Conservation (phyloP, 2,888 invertebrate genomes). For the Cheilosia soror region DNA sequence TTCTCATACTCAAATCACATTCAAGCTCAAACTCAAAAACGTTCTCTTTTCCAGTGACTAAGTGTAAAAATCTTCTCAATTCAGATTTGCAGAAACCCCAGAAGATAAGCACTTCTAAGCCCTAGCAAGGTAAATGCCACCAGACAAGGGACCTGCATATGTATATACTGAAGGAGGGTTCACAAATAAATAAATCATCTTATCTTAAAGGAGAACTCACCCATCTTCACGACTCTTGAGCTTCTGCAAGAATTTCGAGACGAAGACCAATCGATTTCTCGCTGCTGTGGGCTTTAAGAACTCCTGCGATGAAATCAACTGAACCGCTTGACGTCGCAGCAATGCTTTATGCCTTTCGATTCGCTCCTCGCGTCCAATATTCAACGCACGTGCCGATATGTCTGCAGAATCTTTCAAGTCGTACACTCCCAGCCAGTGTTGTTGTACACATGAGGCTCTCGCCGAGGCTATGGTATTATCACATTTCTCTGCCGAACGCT, state of each 20-base stretch:
- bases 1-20: too few species aligned
- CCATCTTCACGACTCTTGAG: constrained; percentile 79
- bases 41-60: too few species aligned
- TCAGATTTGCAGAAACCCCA: too few species aligned
- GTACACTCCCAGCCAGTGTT: constrained; percentile 80
- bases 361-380: constrained; percentile 81
- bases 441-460: constrained; percentile 80
- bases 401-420: constrained; percentile 71
- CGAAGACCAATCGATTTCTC: constrained; percentile 80
- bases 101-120: too few species aligned
- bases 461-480: constrained; percentile 75
- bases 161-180: too few species aligned
- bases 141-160: too few species aligned
- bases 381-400: constrained; percentile 67
- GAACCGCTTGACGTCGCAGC: constrained; percentile 82
- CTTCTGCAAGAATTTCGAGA: constrained; percentile 81
- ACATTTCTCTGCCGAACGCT: constrained; percentile 67
- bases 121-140: too few species aligned
- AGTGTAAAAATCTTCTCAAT: too few species aligned
- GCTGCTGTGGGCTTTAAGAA: constrained; percentile 80
- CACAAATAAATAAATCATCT: too few species aligned
- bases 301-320: constrained; percentile 80
- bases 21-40: too few species aligned
- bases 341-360: constrained; percentile 81
- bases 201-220: constrained; percentile 75